Base-by-base conservation (phyloP, 2,797 vertebrate genomes). In the Phrynocephalus guinanensis region DNA sequence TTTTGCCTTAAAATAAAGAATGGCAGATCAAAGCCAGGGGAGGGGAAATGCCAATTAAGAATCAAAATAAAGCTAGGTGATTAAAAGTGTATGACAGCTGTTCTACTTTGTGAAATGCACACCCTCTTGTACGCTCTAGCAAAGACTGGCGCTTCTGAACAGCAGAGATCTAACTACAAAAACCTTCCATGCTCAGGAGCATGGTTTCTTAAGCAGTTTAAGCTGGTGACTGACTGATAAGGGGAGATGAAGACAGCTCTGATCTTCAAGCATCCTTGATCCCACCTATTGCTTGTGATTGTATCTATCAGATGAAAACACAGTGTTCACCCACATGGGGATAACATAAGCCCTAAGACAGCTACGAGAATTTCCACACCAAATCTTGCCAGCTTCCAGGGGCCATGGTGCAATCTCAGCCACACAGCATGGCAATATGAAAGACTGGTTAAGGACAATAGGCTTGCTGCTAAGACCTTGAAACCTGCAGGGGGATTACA, bases 181-280 rank as follows among this genome's bases (percentile, higher is more conserved):
- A 75, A 9, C 60, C 38, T 22, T 75, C 18, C 2, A 24, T 44
- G 6, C 5, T 22, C 50, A 24, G 76, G 30, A 30, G 20, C 1
- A 26, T 68, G 24, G 20, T 22, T 80, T 67, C 33, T 76, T 67
- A 75, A 90, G 78, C 60, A 67, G 76, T 48, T 75, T 20, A 80
- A 73, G n/a, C 1, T 4, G 68, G 26, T 72, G 38, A 26, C 56
- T 81, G 68, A 73, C 52, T 63, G 75, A 79, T 33, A 24, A 84
- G 20, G 33, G 76, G 73, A 56, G 15, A 68, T 68, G 70, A 84
- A 18, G 60, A 38, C 24, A 38, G 18, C 13, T 60, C 11, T 76
- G 60, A 90, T 80, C 44, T 75, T 38, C 67, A 20, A 13, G 71
- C 24, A 73, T 83, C n/a, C 48, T 75, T 52, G 68, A 82, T 67